Conservation (phyloP, 2,797 vertebrate genomes). For the Gadopsis marmoratus region DNA sequence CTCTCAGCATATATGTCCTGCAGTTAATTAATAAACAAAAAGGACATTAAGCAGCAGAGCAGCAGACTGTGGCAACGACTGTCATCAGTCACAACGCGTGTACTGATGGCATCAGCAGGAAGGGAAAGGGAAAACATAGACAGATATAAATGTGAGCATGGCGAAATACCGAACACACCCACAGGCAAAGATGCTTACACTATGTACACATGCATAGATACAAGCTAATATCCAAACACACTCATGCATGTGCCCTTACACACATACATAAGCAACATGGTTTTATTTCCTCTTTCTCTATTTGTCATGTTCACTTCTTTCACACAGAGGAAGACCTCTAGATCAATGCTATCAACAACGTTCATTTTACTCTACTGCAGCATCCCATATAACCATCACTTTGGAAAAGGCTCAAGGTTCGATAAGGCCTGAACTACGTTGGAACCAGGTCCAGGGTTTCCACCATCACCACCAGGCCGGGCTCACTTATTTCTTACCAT, state of each 20-base stretch:
- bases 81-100: constrained; percentile 80
- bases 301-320: constrained; percentile 18
- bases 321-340: constrained; percentile 46
- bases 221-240: constrained; percentile 27
- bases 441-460: constrained; percentile 73
- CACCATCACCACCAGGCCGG: constrained; percentile 47
- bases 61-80: constrained; percentile 79
- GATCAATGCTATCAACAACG: constrained; percentile 55
- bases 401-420: constrained; percentile 80
- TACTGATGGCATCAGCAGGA: constrained; percentile 82
- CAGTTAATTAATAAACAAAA: constrained; percentile 86
- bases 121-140: constrained; percentile 67
- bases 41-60: constrained; percentile 79
- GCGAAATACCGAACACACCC: constrained; percentile 65
- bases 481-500: constrained; percentile 67
- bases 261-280: constrained; percentile 21
- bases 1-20: constrained; percentile 83
- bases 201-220: constrained; percentile 34
- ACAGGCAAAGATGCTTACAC: constrained; percentile 60
- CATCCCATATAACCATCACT: constrained; percentile 70
- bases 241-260: not conserved
- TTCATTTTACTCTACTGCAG: constrained; percentile 53
- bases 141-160: constrained; percentile 75
- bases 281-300: not conserved
- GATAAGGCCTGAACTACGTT: constrained; percentile 78